Evolutionary conservation across 2,113 vertebrate species (phyloP).

Genomic region (Ammodytes dubius): DNA sequence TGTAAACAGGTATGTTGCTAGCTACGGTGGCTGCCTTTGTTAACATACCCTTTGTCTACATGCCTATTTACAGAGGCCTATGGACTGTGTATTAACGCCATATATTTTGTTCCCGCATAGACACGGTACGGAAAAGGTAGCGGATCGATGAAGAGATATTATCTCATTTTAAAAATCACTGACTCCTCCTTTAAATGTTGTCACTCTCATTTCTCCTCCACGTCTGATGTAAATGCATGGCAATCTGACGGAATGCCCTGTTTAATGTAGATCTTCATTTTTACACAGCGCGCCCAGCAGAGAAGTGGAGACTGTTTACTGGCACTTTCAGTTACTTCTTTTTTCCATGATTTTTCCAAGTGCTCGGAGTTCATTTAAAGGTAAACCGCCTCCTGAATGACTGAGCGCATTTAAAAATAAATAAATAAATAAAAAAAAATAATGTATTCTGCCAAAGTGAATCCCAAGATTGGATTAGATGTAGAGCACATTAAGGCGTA

Average conservation of each 20-base stretch:
- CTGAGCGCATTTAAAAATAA: constrained; percentile 41
- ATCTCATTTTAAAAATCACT: too few species aligned
- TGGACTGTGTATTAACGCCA: too few species aligned
- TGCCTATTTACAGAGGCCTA: too few species aligned
- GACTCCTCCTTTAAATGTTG: constrained; percentile 27
- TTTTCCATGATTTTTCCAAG: constrained; percentile 63
- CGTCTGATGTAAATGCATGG: constrained; percentile 50
- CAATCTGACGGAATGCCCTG: constrained; percentile 47
- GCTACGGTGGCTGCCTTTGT: too few species aligned
- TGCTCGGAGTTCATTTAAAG: constrained; percentile 57
- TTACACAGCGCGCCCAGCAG: constrained; percentile 33
- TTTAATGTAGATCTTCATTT: constrained; percentile 51
- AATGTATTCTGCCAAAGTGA: constrained; percentile 64
- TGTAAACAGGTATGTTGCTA: too few species aligned
- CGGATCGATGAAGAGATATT: too few species aligned
- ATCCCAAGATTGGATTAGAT: constrained; percentile 62
- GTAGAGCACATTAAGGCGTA: constrained; percentile 58
- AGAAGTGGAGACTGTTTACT: constrained; percentile 46
- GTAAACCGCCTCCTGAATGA: constrained; percentile 52
- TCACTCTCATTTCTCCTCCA: constrained; percentile 46
- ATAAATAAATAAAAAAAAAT: background rate
- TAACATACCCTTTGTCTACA: too few species aligned
- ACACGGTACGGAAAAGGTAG: too few species aligned
- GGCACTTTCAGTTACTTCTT: constrained; percentile 70
- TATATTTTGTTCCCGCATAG: too few species aligned